Base-by-base conservation (phyloP, 2,888 invertebrate genomes). In the Laspeyria flexula region DNA sequence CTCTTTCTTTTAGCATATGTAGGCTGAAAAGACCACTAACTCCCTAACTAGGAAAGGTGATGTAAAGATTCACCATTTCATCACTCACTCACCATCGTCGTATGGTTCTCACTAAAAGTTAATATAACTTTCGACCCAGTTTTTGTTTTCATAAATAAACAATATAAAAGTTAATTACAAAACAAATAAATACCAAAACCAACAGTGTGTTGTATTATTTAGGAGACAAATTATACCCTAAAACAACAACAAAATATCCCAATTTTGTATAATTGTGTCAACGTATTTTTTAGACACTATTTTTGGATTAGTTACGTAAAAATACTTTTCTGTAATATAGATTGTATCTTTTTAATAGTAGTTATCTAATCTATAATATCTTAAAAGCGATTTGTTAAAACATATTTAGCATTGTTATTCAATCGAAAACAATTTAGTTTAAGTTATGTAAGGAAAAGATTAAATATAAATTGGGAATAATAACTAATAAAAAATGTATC, bases 361-460 rank as follows among this genome's bases (percentile, higher is more conserved):
- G 41, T 44, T 58, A 58, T 58, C 59, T 58, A 64, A 64, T 52
- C 51, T 58, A 52, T 58, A 67, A 55, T 48, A 45, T 48, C 57
- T 66, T 54, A 47, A 51, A 63, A 62, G 11, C 37, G 42, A 31
- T 35, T 54, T 42, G 50, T 49, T 41, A 45, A 46, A 64, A 53
- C n/a, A n/a, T n/a, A 51, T 29, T 62, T 33, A 31, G 44, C 44
- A 42, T 41, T 34, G 49, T 63, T 54, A 67, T 55, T 51, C 43
- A 55, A 64, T 54, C 35, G 25, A 48, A 38, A 46, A 43, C 5
- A 34, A 46, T 41, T 48, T 63, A 33, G 40, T 16, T 15, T 11
- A 11, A 30, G 5, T 43, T 43, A 16, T 25, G 34, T 11, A 43
- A 35, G 10, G 1, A n/a, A n/a, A 35, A 35, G 4, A 11, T 18